Percentiles rank a stretch among this genome's conserved stretches.
phyloP scores from a whole-genome alignment of 2,888 invertebrate genomes.

The Notodonta dromedarius region DNA sequence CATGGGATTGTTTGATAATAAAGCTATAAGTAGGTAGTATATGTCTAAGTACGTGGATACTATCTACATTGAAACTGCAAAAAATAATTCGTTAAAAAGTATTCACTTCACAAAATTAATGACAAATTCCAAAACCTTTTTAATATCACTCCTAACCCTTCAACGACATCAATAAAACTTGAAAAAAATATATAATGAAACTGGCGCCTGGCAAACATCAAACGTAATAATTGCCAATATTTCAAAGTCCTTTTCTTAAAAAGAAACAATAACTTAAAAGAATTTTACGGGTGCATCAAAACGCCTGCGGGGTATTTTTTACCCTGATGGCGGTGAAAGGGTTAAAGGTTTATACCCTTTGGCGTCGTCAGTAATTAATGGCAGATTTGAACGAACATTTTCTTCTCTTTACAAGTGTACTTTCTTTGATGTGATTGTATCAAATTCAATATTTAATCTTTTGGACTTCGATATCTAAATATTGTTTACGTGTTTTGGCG shows the following conservation, averaged over 20 bases:
- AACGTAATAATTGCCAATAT: conserved; percentile 77
- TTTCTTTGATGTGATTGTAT: conserved; percentile 67
- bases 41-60: too few relatives aligned
- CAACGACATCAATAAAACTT: conserved; percentile 25
- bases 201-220: conserved; percentile 62
- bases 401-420: conserved; percentile 50
- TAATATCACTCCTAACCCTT: conserved; percentile 33
- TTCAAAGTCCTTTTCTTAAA: conserved; percentile 72
- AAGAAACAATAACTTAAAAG: conserved; percentile 80
- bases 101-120: conserved; percentile 18
- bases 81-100: neutral
- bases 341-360: conserved; percentile 72
- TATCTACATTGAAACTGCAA: too few relatives aligned
- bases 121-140: conserved; percentile 29
- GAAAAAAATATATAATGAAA: conserved; percentile 27
- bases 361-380: conserved; percentile 76
- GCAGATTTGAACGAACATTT: conserved; percentile 62
- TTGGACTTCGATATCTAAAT: neutral
- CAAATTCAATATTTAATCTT: conserved; percentile 38
- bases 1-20: too few relatives aligned
- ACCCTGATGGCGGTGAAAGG: conserved; percentile 58
- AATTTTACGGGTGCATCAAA: conserved; percentile 72
- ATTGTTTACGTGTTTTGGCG: too few relatives aligned
- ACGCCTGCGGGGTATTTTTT: conserved; percentile 67
- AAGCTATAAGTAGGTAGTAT: too few relatives aligned